Percentiles rank a stretch among this genome's conserved stretches.
phyloP scores from a whole-genome alignment of 2,113 vertebrate genomes.

The Pyxicephalus adspersus region DNA sequence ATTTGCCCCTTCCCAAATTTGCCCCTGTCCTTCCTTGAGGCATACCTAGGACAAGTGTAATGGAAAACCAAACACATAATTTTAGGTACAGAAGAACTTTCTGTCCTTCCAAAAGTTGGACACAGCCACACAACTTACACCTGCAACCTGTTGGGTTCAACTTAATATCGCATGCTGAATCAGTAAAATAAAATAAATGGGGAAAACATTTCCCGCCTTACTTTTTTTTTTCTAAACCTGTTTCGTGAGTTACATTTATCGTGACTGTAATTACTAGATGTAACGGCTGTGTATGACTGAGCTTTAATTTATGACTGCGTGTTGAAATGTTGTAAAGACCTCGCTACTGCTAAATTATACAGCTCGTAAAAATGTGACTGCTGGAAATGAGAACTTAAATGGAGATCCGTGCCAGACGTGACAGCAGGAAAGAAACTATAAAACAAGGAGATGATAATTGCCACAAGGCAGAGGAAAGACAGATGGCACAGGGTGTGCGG shows the following conservation, averaged over 20 bases:
- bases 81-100: too few species aligned
- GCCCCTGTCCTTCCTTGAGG: too few species aligned
- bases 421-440: constrained; percentile 26
- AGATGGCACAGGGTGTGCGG: too few species aligned
- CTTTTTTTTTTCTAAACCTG: neutral
- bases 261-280: constrained; percentile 22
- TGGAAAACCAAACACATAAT: too few species aligned
- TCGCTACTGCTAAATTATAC: constrained; percentile 27
- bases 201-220: too few species aligned
- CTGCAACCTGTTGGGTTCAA: too few species aligned
- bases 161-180: too few species aligned
- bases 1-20: too few species aligned
- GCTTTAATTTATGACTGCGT: constrained; percentile 17
- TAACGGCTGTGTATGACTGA: neutral
- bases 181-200: too few species aligned
- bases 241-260: neutral
- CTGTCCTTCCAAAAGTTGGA: too few species aligned
- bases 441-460: constrained; percentile 19
- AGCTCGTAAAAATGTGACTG: constrained; percentile 16
- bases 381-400: constrained; percentile 2
- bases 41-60: too few species aligned
- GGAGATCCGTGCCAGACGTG: constrained; percentile 13
- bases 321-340: constrained; percentile 34
- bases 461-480: neutral
- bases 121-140: too few species aligned